Evolutionary conservation across 2,113 vertebrate species (phyloP).

Genomic region (Oreamnos americanus): DNA sequence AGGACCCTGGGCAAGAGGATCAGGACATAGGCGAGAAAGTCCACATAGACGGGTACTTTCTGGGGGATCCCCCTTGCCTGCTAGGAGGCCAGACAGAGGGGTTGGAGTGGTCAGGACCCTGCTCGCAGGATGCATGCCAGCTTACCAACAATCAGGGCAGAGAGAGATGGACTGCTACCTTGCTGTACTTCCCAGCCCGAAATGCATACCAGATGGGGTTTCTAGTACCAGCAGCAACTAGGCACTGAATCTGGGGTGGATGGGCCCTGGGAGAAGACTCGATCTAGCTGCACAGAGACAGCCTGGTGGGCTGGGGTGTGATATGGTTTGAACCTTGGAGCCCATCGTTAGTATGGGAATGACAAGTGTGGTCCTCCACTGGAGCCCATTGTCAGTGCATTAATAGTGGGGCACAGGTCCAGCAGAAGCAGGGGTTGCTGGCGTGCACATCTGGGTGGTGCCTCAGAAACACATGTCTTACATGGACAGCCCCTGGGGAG

Average conservation of each 20-base stretch:
- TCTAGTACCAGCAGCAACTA: background rate
- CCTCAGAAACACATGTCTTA: background rate
- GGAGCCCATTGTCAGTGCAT: background rate
- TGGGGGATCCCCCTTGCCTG: background rate
- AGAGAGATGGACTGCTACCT: background rate
- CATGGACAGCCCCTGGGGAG: background rate
- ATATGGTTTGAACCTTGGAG: background rate
- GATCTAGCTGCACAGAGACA: background rate
- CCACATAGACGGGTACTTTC: background rate
- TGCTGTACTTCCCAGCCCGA: background rate
- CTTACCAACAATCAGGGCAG: background rate
- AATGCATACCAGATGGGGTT: background rate
- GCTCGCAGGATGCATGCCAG: background rate
- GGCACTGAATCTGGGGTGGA: background rate
- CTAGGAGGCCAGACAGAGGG: background rate
- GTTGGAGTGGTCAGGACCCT: background rate
- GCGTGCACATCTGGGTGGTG: accelerated
- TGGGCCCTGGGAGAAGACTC: background rate
- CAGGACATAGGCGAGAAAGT: background rate
- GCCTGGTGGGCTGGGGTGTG: background rate
- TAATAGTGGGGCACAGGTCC: background rate
- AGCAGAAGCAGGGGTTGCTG: background rate
- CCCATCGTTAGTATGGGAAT: background rate
- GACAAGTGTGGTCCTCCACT: background rate
- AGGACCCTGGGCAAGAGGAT: background rate